Percentiles rank a stretch among this genome's conserved stretches.
These are phyloP conservation scores for Sternarchorhynchus goeldii DNA, from an alignment of 2,797 vertebrate species.

Conservation along the genomic window DNA sequence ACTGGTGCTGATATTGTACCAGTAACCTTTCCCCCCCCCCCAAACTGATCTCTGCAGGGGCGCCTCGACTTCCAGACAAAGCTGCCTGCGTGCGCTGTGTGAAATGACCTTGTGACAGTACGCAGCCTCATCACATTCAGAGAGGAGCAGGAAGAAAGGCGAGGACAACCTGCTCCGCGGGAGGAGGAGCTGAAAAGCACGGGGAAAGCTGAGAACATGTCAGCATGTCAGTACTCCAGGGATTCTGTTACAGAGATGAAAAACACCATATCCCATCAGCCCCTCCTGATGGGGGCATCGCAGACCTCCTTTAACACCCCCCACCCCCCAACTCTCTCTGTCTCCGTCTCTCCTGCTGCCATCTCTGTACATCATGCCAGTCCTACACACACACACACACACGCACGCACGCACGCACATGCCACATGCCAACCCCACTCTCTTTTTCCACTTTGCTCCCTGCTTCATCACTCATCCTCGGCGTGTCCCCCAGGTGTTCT, in stretches of 20 bases:
- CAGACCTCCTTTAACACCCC: not conserved
- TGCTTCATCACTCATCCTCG: too few species aligned
- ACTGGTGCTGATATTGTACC: not conserved
- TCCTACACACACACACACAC: too few species aligned
- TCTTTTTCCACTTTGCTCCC: too few species aligned
- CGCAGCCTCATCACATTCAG: constrained; percentile 23
- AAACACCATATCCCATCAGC: not conserved
- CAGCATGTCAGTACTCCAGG: not conserved
- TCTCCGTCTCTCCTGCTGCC: constrained; percentile 11
- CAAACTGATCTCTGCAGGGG: constrained; percentile 4
- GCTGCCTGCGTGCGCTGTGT: constrained; percentile 4
- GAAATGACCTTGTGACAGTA: constrained; percentile 22
- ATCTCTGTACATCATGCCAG: too few species aligned
- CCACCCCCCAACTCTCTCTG: constrained; percentile 18
- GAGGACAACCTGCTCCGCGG: not conserved
- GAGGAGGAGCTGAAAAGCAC: not conserved
- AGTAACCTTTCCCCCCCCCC: not conserved
- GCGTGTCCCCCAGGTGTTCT: not conserved
- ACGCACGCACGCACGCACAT: too few species aligned
- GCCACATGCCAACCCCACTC: too few species aligned
- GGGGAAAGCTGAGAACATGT: not conserved
- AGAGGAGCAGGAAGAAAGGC: constrained; percentile 2
- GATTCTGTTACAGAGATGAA: not conserved
- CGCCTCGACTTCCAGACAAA: not conserved
- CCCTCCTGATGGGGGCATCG: constrained; percentile 9